Evolutionary conservation across 2,888 invertebrate genomes (phyloP), one percentile per base, ranked within the genome.

Genomic region (Incurvaria masculella): DNA sequence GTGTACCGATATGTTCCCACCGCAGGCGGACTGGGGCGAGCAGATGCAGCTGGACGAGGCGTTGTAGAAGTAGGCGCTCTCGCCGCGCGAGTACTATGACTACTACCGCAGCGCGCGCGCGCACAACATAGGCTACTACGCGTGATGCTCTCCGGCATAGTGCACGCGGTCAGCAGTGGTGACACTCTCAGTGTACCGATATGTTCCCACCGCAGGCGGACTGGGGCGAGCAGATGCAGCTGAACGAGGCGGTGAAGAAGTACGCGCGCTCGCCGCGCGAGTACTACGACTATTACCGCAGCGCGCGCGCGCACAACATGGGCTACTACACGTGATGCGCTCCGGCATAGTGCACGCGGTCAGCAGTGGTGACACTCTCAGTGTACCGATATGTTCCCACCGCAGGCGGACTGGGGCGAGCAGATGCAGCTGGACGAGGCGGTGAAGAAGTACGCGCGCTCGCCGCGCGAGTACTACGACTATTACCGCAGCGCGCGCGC

Each of bases 1-100:
- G n/a, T n/a, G n/a, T n/a, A n/a, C n/a, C n/a, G n/a, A n/a, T n/a
- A n/a, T n/a, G n/a, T n/a, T n/a, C n/a, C n/a, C n/a, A n/a, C n/a
- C n/a, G n/a, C 66, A 78, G 76, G 71, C 74, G 1, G 74, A 78
- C 46, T 78, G 76, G 76, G 73, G 69, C 5, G 74, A 76, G 23
- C 72, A 72, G 44, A 78, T n/a, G n/a, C n/a, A n/a, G 48, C 26
- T 71, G 14, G 75, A 76, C 27, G n/a, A n/a, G n/a, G n/a, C n/a
- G n/a, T n/a, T n/a, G n/a, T 76, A 76, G 50, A 72, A 69, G 38
- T 73, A 69, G 45, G 58, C 73, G 0, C 61, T 54, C 2, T 68
- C 78, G 0, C 74, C 78, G 0, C 53, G 61, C 0, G 70, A 74
- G 41, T 75, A 76, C 27, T 74, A 70, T 11, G 69, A 74, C 20